Conservation (phyloP, 1,140 invertebrate genomes). For the Teleogryllus occipitalis region DNA sequence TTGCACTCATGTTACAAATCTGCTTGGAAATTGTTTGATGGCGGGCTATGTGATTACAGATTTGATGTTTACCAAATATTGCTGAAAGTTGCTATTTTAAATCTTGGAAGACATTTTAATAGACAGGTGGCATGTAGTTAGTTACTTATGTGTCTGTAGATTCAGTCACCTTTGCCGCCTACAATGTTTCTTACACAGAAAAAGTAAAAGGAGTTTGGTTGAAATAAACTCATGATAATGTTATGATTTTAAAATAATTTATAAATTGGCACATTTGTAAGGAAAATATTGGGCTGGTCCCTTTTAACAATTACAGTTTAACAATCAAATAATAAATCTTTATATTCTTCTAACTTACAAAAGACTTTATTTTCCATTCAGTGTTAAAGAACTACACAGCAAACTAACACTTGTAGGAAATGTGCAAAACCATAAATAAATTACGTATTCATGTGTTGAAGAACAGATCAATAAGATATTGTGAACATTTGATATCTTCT, state of each 20-base stretch:
- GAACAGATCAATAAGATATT: background rate
- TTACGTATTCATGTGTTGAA: background rate
- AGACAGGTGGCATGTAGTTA: too few species aligned
- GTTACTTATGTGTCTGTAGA: too few species aligned
- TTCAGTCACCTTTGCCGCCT: too few species aligned
- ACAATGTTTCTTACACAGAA: too few species aligned
- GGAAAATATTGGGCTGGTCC: background rate
- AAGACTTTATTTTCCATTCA: background rate
- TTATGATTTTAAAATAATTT: background rate
- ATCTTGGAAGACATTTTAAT: too few species aligned
- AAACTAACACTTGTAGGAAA: background rate
- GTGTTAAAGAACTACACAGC: background rate
- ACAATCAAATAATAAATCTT: background rate
- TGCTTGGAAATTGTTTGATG: too few species aligned
- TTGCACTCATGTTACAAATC: too few species aligned
- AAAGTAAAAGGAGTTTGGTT: too few species aligned
- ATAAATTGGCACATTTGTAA: background rate
- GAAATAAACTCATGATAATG: too few species aligned
- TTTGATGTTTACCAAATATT: too few species aligned
- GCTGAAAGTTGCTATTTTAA: too few species aligned
- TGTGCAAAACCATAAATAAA: background rate
- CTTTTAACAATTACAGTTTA: background rate
- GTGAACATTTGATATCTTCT: background rate
- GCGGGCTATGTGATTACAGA: too few species aligned
- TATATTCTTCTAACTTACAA: background rate